Evolutionary conservation across 2,113 vertebrate genomes (phyloP), one percentile per base, ranked within the genome.

Genomic region (Lasiurus cinereus): DNA sequence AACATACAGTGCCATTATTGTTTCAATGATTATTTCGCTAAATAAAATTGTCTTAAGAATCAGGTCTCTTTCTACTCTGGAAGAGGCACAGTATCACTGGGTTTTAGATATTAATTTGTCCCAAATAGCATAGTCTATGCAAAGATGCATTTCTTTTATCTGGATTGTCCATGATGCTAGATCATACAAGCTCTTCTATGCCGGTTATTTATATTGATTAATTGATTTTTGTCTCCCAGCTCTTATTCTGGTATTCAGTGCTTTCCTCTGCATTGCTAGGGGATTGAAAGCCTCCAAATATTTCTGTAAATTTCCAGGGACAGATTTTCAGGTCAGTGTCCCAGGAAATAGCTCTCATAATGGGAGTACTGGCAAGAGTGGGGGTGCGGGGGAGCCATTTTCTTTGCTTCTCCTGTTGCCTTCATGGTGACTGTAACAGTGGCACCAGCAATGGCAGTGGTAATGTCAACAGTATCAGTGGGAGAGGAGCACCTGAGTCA

Each of bases 281-380:
- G 8, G 8, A 29, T 31, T 18, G n/a, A 70, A 79, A 54, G 14
- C 1, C 11, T 86, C 36, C 9, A 48, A 31, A 29, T 16, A 14
- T 64, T 69, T 84, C 15, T 86, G 18, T 83, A 27, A 52, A 62
- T 13, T 90, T 9, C 11, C 2, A 70, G 33, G 18, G 21, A 80
- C 11, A 66, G 9, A 39, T 0, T 52, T 80, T 8, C 16, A 6
- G 29, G 19, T 31, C 59, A 27, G 8, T 5, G 19, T 79, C 1
- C 21, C 29, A 64, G 33, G 11, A 72, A 50, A 13, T 0, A 74
- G 24, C 33, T 76, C 5, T 24, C 6, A 10, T 24, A 5, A 52
- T 24, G 9, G 6, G 19, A 74, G 0, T 7, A 22, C 36, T 14
- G n/a, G 11, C 5, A 22, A 66, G 8, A 3, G 0, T 46, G 31